Evolutionary conservation across 2,888 invertebrate species (phyloP), one percentile per base, ranked within the genome.

Genomic region (Colletes collaris): DNA sequence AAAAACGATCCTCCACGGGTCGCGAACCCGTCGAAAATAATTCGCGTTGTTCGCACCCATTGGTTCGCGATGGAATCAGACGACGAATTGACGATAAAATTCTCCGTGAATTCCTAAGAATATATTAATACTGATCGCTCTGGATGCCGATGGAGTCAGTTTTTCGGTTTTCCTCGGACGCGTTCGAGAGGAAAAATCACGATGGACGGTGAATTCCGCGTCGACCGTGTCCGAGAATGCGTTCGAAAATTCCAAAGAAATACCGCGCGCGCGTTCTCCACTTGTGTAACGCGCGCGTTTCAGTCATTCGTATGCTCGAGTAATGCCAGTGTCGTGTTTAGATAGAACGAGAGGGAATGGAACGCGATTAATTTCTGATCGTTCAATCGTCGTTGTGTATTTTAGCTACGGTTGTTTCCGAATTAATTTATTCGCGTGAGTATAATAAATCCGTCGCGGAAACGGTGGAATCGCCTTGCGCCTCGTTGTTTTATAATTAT

Each of bases 221-320:
- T 53, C 53, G 69, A 72, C 75, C 73, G 56, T 77, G 76, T 79
- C 82, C 81, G 71, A 78, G 84, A 82, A 84, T 79, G 84, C 78
- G 76, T 77, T 40, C 76, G 82, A 80, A 84, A 79, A 84, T 84
- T 84, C 76, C 75, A 58, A 55, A 65, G 70, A 52, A 70, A 79
- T 79, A 50, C 77, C 77, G 7, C 8, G 40, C n/a, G n/a, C 37
- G 62, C 49, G 70, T 53, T 40, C 27, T 10, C 10, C 10, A 35
- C 46, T 66, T 16, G 27, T 55, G 63, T 56, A 53, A 49, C 40
- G 19, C 50, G 56, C 59, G 73, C 60, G 46, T 44, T n/a, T n/a
- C 19, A 46, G 46, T 46, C 62, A 13, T 46, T 49, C 27, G 49
- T 44, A 49, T 68, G 65, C 55, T 27, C 46, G 63, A 44, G 37